phyloP scores from a whole-genome alignment of 1,140 invertebrate species.

The Dendroctonus ponderosae region DNA sequence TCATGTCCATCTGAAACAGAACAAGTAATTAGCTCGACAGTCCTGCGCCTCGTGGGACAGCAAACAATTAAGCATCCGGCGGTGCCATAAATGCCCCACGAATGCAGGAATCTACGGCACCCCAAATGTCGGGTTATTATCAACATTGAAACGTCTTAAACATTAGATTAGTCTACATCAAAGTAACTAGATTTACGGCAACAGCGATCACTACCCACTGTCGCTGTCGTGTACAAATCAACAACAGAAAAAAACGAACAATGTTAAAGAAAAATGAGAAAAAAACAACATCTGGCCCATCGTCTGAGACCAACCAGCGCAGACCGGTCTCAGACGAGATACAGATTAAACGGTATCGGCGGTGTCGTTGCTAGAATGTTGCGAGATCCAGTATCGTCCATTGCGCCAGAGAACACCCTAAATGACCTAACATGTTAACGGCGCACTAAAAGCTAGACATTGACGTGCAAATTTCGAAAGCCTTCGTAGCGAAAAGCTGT shows the following conservation, averaged over 20 bases:
- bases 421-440: background rate
- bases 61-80: no score
- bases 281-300: background rate
- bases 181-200: constrained; percentile 12
- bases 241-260: constrained; percentile 3
- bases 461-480: constrained; percentile 22
- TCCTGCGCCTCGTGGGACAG: no score
- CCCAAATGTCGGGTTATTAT: background rate
- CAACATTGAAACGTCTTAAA: constrained; percentile 16
- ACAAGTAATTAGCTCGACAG: constrained; percentile 22
- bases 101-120: no score
- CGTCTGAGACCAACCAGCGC: background rate
- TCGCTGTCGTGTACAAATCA: no score
- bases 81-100: background rate
- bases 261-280: constrained; percentile 2
- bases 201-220: constrained; percentile 8
- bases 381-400: constrained; percentile 41
- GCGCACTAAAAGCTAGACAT: constrained; percentile 14
- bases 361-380: constrained; percentile 54
- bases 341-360: constrained; percentile 17
- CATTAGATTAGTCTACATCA: constrained; percentile 23
- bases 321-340: constrained; percentile 25
- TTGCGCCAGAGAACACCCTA: background rate
- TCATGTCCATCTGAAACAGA: constrained; percentile 85
- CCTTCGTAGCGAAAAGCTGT: constrained; percentile 3